Base-by-base conservation (phyloP, 2,797 vertebrate genomes). In the Forpus xanthops region DNA sequence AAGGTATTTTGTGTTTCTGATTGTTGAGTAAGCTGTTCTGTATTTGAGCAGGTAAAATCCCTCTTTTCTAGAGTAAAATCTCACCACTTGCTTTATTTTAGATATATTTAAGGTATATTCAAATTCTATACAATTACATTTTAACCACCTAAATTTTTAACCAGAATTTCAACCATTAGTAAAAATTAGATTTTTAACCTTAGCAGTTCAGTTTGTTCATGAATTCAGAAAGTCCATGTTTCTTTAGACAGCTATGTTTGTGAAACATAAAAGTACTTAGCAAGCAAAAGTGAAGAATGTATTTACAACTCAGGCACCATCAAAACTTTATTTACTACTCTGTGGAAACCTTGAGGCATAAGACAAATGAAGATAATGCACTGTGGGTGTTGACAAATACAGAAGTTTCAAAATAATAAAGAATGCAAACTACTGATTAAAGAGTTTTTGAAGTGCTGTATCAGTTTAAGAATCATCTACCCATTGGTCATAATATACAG, bases 401-500 rank as follows among this genome's bases (percentile, higher is more conserved):
- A 77, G 66, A 96, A 50, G 56, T 92, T 97, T 93, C 93, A 96
- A 89, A 97, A 93, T 95, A 96, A 97, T 96, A 93, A 96, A 90
- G 72, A 96, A 90, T 96, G 86, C 85, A 96, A 73, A 61, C 70
- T 90, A 87, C 42, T 94, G 70, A 96, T 97, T 95, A 97, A 93
- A 92, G 71, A 65, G 75, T 75, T 96, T 92, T 73, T 75, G 76
- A 85, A 89, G 90, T 89, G 61, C 71, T 84, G 10, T 90, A 85
- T 89, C 68, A 83, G 61, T 82, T 96, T 97, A 81, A 95, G 92
- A 97, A 93, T 97, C 94, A 95, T 96, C 85, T 95, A 8, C 82
- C 91, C 77, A 89, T 61, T 94, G 68, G 89, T 96, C 86, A 96
- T 94, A 91, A 95, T 79, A 84, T 79, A 73, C 39, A 62, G 55